Evolutionary conservation across 2,888 invertebrate species (phyloP).

Genomic region (Drosophila barbarae): DNA sequence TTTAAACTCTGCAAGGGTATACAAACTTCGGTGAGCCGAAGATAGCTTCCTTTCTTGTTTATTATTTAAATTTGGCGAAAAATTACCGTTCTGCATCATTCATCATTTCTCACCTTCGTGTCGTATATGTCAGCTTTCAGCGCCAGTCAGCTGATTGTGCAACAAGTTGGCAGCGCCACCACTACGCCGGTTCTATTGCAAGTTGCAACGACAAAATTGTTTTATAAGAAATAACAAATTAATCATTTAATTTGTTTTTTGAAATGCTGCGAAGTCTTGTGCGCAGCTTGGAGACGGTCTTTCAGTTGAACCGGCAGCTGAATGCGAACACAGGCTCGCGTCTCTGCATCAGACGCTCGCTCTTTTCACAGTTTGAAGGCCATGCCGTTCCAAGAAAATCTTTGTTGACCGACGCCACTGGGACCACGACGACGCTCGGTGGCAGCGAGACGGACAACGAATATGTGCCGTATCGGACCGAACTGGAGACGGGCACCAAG

Average conservation of each 20-base stretch:
- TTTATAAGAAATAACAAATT: slow-evolving; percentile 24
- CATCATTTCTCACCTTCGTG: not conserved
- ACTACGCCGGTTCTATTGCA: slow-evolving; percentile 3
- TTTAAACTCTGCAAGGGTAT: too few relatives aligned
- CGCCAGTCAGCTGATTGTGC: slow-evolving; percentile 42
- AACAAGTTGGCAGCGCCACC: slow-evolving; percentile 28
- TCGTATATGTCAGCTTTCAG: not conserved
- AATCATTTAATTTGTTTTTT: not conserved
- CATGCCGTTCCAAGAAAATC: slow-evolving; percentile 17
- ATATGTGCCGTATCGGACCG: slow-evolving; percentile 68
- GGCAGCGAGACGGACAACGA: slow-evolving; percentile 62
- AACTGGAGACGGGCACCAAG: slow-evolving; percentile 53
- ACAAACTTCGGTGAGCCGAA: too few relatives aligned
- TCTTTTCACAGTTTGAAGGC: slow-evolving; percentile 51
- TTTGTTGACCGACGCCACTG: not conserved
- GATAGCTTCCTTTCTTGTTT: too few relatives aligned
- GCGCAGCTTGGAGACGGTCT: slow-evolving; percentile 47
- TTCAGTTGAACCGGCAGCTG: slow-evolving; percentile 37
- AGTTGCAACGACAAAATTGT: slow-evolving; percentile 20
- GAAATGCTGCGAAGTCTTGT: slow-evolving; percentile 58
- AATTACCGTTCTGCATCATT: too few relatives aligned
- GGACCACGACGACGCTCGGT: slow-evolving; percentile 7
- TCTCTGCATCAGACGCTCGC: slow-evolving; percentile 9
- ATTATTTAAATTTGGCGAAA: too few relatives aligned
- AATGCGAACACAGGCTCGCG: slow-evolving; percentile 1